Percentiles rank a stretch among this genome's conserved stretches.
Conservation (phyloP, 2,113 vertebrate genomes). For the Donacobius atricapilla region DNA sequence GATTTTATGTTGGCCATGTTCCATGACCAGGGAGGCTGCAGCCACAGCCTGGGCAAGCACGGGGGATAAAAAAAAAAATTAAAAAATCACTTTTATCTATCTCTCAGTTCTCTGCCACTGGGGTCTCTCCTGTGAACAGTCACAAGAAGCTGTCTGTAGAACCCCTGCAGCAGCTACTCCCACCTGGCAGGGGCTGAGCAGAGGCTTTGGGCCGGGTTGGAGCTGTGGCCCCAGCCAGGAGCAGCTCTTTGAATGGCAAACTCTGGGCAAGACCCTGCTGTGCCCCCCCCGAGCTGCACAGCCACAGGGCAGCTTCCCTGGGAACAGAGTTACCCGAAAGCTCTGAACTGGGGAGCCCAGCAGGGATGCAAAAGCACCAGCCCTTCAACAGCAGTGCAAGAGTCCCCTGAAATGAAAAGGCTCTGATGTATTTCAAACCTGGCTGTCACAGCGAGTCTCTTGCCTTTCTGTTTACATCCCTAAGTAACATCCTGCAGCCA, state of each 20-base stretch:
- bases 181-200: neutral
- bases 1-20: neutral
- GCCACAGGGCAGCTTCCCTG: neutral
- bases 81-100: neutral
- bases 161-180: neutral
- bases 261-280: neutral
- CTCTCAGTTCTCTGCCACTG: neutral
- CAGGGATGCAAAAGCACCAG: neutral
- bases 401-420: neutral
- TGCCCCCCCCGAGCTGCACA: neutral
- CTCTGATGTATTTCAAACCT: neutral
- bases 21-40: neutral
- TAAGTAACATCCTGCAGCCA: conserved; percentile 1
- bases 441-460: neutral
- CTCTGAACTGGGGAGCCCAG: neutral
- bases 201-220: neutral
- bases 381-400: neutral
- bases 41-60: neutral
- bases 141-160: neutral
- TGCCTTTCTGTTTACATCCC: neutral
- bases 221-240: neutral
- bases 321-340: neutral
- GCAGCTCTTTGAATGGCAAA: neutral
- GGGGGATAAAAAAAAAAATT: neutral
- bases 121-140: neutral